Percentiles rank a stretch among this genome's conserved stretches.
Conservation (phyloP, 2,113 vertebrate genomes). For the Guaruba guarouba region DNA sequence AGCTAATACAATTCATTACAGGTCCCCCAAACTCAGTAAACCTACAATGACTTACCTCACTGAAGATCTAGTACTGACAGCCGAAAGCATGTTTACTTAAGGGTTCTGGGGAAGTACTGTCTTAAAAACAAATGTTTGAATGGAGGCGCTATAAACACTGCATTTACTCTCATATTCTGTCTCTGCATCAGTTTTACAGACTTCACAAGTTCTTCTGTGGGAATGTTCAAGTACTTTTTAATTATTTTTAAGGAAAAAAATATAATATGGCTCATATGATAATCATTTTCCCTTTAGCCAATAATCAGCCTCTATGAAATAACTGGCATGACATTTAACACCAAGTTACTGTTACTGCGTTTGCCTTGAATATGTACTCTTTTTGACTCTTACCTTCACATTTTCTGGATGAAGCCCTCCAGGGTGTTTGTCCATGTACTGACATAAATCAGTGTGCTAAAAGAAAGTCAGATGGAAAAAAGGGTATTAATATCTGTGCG, state of each 20-base stretch:
- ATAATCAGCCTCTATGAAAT: not conserved
- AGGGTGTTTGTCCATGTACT: conserved; percentile 98
- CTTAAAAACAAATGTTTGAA: not conserved
- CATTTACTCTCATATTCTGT: not conserved
- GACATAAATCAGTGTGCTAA: conserved; percentile 98
- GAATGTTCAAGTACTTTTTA: not conserved
- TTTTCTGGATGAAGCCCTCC: conserved; percentile 96
- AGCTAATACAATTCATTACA: not conserved
- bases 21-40: not conserved
- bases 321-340: not conserved
- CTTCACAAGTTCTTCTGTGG: not conserved
- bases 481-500: conserved; percentile 58
- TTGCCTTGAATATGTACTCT: not conserved
- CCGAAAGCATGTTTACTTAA: not conserved
- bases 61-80: not conserved
- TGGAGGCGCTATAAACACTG: not conserved
- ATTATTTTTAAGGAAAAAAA: not conserved
- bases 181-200: not conserved
- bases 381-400: conserved; percentile 86
- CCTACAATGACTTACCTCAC: not conserved
- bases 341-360: not conserved
- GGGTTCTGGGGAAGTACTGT: not conserved
- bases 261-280: not conserved
- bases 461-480: conserved; percentile 59
- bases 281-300: not conserved